Conservation (phyloP, 30 jellyfish, hydroid and myxozoan genomes). For the Aurelia aurita region DNA sequence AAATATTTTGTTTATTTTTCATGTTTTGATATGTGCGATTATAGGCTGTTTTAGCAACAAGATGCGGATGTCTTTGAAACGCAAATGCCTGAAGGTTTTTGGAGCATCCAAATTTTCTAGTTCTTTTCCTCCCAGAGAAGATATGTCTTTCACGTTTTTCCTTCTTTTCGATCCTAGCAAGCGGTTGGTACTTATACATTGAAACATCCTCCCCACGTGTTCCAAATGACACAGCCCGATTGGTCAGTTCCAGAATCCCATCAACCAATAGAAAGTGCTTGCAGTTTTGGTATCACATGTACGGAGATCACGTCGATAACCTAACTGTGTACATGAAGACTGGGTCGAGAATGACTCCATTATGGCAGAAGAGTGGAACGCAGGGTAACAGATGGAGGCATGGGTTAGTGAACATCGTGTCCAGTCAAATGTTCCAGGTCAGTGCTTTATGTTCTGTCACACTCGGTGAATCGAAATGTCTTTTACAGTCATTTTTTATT, state of each 20-base stretch:
- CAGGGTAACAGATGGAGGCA: slow-evolving; percentile 98
- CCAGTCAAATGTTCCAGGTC: slow-evolving; percentile 90
- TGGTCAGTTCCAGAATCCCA: slow-evolving; percentile 77
- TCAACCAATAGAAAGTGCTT: slow-evolving; percentile 85
- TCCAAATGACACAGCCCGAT: slow-evolving; percentile 95
- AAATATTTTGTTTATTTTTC: too few species aligned
- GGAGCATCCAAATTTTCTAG: too few species aligned
- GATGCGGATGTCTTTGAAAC: too few species aligned
- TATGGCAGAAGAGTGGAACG: slow-evolving; percentile 90
- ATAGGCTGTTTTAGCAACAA: too few species aligned
- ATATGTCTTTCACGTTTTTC: too few species aligned
- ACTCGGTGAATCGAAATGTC: too few species aligned
- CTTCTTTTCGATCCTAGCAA: slow-evolving; percentile 8
- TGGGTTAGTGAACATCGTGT: slow-evolving; percentile 79
- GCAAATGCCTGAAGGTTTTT: too few species aligned
- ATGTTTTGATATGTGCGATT: too few species aligned
- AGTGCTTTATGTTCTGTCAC: background rate
- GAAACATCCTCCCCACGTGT: slow-evolving; percentile 97
- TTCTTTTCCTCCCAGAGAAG: too few species aligned
- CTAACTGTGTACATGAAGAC: slow-evolving; percentile 80
- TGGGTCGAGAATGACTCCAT: slow-evolving; percentile 67
- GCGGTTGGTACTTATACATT: slow-evolving; percentile 92
- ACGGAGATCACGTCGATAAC: slow-evolving; percentile 97
- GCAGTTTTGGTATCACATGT: slow-evolving; percentile 99
- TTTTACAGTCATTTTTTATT: too few species aligned